Conservation (phyloP, 2,888 invertebrate genomes). For the Eurois occulta region DNA sequence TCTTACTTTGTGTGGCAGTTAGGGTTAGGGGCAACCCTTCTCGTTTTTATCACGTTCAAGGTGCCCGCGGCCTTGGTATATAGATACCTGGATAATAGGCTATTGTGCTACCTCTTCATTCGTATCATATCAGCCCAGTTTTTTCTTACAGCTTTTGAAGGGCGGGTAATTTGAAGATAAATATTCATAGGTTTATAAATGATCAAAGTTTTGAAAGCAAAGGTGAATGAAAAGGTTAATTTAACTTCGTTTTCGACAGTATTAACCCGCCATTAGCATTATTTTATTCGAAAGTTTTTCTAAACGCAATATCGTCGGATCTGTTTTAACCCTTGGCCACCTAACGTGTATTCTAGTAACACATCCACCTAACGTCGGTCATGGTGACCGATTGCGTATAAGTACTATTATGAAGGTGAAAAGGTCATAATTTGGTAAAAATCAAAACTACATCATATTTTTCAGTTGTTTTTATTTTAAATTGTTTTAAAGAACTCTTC, state of each 20-base stretch:
- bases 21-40: background rate
- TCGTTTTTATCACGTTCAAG: slow-evolving; percentile 28
- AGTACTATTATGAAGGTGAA: too few relatives aligned
- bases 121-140: background rate
- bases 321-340: too few relatives aligned
- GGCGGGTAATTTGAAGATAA: background rate
- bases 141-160: background rate
- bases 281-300: background rate
- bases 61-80: slow-evolving; percentile 13
- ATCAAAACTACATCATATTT: too few relatives aligned
- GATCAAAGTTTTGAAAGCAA: background rate
- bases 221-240: background rate
- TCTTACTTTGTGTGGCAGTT: background rate
- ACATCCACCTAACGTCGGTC: too few relatives aligned
- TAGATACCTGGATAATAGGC: slow-evolving; percentile 14
- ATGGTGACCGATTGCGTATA: too few relatives aligned
- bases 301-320: background rate
- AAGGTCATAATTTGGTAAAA: too few relatives aligned
- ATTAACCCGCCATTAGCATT: background rate
- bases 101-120: background rate
- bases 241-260: background rate
- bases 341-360: too few relatives aligned
- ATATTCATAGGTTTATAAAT: background rate
- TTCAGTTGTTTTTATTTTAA: too few relatives aligned
- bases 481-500: too few relatives aligned